Base-by-base conservation (phyloP, 2,797 vertebrate genomes). In the Macropodus opercularis region DNA sequence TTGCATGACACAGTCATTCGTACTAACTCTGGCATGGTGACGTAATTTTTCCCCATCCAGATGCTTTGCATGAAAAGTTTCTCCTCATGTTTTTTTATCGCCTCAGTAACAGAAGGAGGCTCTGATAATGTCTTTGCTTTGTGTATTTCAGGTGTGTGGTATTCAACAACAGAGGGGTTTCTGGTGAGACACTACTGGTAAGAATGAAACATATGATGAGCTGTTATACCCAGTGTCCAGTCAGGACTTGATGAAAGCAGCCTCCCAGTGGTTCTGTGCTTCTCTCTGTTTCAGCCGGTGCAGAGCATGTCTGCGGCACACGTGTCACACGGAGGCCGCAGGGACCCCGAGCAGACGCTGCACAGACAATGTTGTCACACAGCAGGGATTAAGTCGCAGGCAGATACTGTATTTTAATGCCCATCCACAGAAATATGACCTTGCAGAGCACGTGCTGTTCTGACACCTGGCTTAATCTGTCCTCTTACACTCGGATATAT, bases 161-260 rank as follows among this genome's bases (percentile, higher is more conserved):
- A 41, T 97, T 98, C 89, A 98, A 98, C 91, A 98, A 98, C 85
- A 93, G 97, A 84, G 97, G 97, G 38, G 92, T 97, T 61, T 94
- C 95, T 11, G 96, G 96, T n/a, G 96, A 98, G 85, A 94, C 92
- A 19, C 93, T 98, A 38, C 87, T 98, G 96, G 97, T 98, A 93
- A 96, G 94, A 63, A 77, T 50, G 32, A 2, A 14, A 35, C 5
- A 23, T 14, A 14, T 31, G n/a, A n/a, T n/a, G n/a, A n/a, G n/a
- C n/a, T n/a, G n/a, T n/a, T n/a, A n/a, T n/a, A n/a, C n/a, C n/a
- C n/a, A n/a, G n/a, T n/a, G n/a, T n/a, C n/a, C n/a, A n/a, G n/a
- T n/a, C n/a, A n/a, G 18, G 1, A 21, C 38, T 26, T 40, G 42
- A 22, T 41, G 17, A 5, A 18, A 39, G 44, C 50, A 61, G 42